These are phyloP conservation scores for Phortica variegata DNA, from an alignment of 1,140 invertebrate species.

Conservation along the genomic window DNA sequence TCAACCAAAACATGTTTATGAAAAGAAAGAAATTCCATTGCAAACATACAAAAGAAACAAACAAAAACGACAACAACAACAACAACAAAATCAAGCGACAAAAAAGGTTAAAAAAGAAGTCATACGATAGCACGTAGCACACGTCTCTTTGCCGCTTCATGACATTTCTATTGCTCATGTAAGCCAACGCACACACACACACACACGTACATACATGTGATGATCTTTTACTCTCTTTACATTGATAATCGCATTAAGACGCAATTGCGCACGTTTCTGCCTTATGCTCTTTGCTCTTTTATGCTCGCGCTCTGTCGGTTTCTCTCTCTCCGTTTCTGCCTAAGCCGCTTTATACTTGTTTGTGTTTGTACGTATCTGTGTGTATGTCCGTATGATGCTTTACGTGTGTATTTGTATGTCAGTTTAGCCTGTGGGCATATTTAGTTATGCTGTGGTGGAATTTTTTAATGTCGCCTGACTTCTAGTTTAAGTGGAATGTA, in stretches of 20 bases:
- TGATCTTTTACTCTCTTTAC: neutral
- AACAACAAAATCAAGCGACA: constrained; percentile 18
- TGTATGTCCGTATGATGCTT: neutral
- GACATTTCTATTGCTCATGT: no score
- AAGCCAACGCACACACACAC: neutral
- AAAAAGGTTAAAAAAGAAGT: no score
- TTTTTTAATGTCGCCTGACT: constrained; percentile 10
- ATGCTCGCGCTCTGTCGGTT: constrained; percentile 16
- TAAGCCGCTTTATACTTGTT: neutral
- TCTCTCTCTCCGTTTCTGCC: neutral
- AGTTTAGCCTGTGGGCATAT: constrained; percentile 28
- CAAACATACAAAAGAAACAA: constrained; percentile 43
- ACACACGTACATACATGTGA: constrained; percentile 3
- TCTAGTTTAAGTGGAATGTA: no score
- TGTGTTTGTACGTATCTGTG: neutral
- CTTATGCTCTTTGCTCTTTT: neutral
- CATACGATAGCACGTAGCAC: no score
- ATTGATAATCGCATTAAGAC: no score
- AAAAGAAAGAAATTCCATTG: constrained; percentile 53
- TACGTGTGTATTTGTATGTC: constrained; percentile 11
- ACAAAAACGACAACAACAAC: neutral
- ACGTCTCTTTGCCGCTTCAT: no score
- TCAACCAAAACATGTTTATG: constrained; percentile 44
- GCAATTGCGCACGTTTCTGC: neutral
- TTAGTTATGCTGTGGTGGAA: constrained; percentile 39